Evolutionary conservation across 2,113 vertebrate species (phyloP).

Genomic region (Bubo bubo): DNA sequence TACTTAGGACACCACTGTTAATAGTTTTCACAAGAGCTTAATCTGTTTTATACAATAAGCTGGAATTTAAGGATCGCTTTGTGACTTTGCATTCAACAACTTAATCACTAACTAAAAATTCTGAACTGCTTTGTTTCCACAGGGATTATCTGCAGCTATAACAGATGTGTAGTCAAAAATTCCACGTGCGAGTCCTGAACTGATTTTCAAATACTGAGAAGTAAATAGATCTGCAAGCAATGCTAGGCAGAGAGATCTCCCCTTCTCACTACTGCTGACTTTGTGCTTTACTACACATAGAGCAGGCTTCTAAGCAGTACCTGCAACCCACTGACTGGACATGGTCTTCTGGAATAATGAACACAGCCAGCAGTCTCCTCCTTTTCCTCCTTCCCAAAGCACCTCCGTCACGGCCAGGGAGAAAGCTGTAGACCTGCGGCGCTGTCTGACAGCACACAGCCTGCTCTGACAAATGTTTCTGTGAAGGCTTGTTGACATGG

Average conservation of each 20-base stretch:
- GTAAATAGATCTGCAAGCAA: background rate
- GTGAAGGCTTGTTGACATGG: background rate
- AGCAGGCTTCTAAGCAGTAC: background rate
- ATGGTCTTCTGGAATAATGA: background rate
- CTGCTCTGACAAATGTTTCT: background rate
- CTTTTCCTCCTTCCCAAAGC: background rate
- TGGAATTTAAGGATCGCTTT: background rate
- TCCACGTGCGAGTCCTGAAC: background rate
- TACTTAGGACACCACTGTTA: background rate
- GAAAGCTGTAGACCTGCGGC: background rate
- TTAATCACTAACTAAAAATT: background rate
- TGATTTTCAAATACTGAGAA: background rate
- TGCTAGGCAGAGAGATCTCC: background rate
- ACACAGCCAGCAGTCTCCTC: background rate
- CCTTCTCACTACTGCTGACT: background rate
- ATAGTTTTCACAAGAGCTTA: background rate
- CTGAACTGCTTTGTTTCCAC: background rate
- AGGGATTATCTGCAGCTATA: background rate
- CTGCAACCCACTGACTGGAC: background rate
- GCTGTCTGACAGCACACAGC: background rate
- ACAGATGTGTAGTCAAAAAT: background rate
- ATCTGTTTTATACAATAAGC: background rate
- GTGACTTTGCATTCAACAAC: background rate
- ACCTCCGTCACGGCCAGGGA: background rate
- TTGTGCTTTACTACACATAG: background rate